phyloP scores from a whole-genome alignment of 2,888 invertebrate species.

The Campopleginae sp. region DNA sequence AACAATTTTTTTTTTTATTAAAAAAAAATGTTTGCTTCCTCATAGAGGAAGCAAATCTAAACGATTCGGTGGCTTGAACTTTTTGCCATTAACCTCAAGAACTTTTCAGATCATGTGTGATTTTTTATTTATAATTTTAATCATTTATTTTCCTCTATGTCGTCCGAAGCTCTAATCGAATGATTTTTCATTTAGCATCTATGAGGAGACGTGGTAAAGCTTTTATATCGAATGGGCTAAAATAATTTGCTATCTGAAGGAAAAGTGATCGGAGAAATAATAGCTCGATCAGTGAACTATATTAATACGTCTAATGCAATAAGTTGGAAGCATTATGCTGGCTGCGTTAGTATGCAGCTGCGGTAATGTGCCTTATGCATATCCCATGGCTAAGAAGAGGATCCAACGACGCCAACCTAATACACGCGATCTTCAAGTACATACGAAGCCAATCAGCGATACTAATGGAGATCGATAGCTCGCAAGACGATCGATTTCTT shows the following conservation, averaged over 20 bases:
- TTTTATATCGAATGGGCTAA: neutral
- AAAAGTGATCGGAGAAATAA: slow-evolving; percentile 18
- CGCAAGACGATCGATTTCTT: slow-evolving; percentile 72
- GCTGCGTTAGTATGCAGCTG: slow-evolving; percentile 25
- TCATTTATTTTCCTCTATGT: neutral
- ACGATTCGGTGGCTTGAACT: neutral
- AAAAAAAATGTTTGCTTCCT: no score
- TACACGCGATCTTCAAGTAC: slow-evolving; percentile 24
- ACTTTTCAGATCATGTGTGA: neutral
- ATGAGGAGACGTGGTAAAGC: neutral
- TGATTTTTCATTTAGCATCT: neutral
- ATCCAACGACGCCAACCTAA: neutral
- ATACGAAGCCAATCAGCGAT: slow-evolving; percentile 77
- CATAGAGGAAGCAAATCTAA: no score
- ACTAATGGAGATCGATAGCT: slow-evolving; percentile 81
- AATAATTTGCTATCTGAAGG: slow-evolving; percentile 29
- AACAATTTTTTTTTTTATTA: no score
- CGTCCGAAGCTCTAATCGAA: neutral
- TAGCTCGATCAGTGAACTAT: slow-evolving; percentile 18
- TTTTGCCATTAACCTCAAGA: neutral
- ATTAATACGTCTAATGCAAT: slow-evolving; percentile 49
- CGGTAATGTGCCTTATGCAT: slow-evolving; percentile 30
- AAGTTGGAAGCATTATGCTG: slow-evolving; percentile 15
- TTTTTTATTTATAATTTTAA: neutral
- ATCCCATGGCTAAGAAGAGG: slow-evolving; percentile 5